phyloP scores from a whole-genome alignment of 2,113 vertebrate species.

The Cheirogaleus medius region DNA sequence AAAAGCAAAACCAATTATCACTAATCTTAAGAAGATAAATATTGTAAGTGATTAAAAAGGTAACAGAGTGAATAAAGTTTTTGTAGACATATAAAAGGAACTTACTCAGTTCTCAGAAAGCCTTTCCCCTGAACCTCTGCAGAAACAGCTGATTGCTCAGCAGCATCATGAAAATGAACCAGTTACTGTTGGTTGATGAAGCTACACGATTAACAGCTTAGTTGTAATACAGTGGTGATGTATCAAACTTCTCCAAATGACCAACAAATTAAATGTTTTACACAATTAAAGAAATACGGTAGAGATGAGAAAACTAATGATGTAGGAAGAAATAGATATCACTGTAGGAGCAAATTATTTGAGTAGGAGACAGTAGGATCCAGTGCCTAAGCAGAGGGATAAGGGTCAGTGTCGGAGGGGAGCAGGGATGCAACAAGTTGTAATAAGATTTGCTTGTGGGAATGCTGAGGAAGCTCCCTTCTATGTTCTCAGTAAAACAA shows the following conservation, averaged over 20 bases:
- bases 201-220: constrained; percentile 73
- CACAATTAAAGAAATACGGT: constrained; percentile 65
- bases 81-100: constrained; percentile 88
- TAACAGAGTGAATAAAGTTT: constrained; percentile 87
- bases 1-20: constrained; percentile 85
- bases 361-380: neutral
- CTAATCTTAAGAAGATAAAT: constrained; percentile 85
- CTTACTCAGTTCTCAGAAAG: constrained; percentile 87
- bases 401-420: neutral
- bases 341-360: neutral
- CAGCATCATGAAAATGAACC: constrained; percentile 56
- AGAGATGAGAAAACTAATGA: neutral
- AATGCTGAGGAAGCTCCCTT: neutral
- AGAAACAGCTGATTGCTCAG: constrained; percentile 59
- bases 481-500: neutral
- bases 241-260: constrained; percentile 16
- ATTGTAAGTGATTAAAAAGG: constrained; percentile 89
- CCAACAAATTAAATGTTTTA: constrained; percentile 61
- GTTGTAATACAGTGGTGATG: constrained; percentile 53
- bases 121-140: constrained; percentile 74
- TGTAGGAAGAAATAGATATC: neutral
- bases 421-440: neutral
- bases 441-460: too few relatives aligned
- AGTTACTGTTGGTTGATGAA: constrained; percentile 66
- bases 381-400: neutral